These are phyloP conservation scores for Antheraea mylitta DNA, from an alignment of 1,140 invertebrate species.

Conservation along the genomic window DNA sequence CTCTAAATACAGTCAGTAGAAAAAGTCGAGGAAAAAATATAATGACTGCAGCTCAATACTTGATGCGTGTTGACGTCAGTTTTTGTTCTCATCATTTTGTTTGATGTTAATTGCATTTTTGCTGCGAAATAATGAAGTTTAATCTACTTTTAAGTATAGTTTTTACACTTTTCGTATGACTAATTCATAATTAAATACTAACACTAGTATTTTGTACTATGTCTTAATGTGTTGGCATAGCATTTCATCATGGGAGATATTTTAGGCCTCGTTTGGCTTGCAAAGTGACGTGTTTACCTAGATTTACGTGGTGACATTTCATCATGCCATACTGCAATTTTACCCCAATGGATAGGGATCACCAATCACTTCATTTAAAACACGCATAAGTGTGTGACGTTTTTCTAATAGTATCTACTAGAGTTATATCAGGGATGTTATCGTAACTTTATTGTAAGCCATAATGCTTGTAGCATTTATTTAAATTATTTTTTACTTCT, in stretches of 20 bases:
- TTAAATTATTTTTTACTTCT: too few relatives aligned
- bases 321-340: too few relatives aligned
- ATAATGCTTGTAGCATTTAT: too few relatives aligned
- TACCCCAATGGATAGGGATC: too few relatives aligned
- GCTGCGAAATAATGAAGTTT: not conserved
- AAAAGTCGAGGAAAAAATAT: constrained; percentile 2
- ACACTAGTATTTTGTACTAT: not conserved
- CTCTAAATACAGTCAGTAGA: constrained; percentile 1
- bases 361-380: too few relatives aligned
- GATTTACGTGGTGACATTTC: too few relatives aligned
- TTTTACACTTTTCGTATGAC: not conserved
- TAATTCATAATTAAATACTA: not conserved
- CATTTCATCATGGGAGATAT: not conserved
- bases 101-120: constrained; percentile 4
- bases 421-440: too few relatives aligned
- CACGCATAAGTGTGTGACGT: too few relatives aligned
- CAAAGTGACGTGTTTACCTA: too few relatives aligned
- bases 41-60: constrained; percentile 4
- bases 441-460: too few relatives aligned
- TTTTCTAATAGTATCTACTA: too few relatives aligned
- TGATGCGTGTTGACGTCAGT: constrained; percentile 1
- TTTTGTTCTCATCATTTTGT: not conserved
- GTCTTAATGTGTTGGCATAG: not conserved
- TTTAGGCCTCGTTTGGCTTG: not conserved
- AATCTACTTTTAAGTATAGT: constrained; percentile 3